phyloP scores from a whole-genome alignment of 2,113 vertebrate genomes.

The Chloropsis hardwickii region DNA sequence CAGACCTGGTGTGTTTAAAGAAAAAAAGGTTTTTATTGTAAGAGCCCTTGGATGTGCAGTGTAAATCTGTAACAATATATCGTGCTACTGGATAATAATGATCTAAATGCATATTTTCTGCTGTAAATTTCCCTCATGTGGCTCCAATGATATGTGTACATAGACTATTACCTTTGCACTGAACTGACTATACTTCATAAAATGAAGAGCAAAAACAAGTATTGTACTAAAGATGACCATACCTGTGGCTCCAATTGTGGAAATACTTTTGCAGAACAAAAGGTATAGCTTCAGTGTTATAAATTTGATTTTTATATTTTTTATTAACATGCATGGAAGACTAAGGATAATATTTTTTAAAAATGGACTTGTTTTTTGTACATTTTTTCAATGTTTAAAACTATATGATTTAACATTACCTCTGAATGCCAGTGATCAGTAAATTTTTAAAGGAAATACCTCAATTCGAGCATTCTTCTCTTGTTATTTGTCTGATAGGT shows the following conservation, averaged over 20 bases:
- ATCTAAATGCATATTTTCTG: neutral
- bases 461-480: slow-evolving; percentile 55
- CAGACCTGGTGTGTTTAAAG: neutral
- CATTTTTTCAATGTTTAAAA: slow-evolving; percentile 64
- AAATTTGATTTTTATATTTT: slow-evolving; percentile 62
- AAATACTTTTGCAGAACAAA: neutral
- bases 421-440: slow-evolving; percentile 50
- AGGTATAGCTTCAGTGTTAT: slow-evolving; percentile 47
- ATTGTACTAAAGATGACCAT: neutral
- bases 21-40: neutral
- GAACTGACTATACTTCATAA: neutral
- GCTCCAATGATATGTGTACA: slow-evolving; percentile 1
- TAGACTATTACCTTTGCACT: slow-evolving; percentile 28
- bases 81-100: slow-evolving; percentile 15
- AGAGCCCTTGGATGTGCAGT: slow-evolving; percentile 38
- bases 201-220: neutral
- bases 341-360: slow-evolving; percentile 52
- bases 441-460: slow-evolving; percentile 66
- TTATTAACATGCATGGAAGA: slow-evolving; percentile 58
- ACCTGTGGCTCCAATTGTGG: neutral
- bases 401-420: slow-evolving; percentile 49
- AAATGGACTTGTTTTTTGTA: slow-evolving; percentile 59
- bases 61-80: neutral
- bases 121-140: slow-evolving; percentile 3
- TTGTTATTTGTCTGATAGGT: slow-evolving; percentile 18